Percentiles rank a stretch among this genome's conserved stretches.
These are phyloP conservation scores for Fregetta grallaria DNA, from an alignment of 2,113 vertebrate species.

Conservation along the genomic window DNA sequence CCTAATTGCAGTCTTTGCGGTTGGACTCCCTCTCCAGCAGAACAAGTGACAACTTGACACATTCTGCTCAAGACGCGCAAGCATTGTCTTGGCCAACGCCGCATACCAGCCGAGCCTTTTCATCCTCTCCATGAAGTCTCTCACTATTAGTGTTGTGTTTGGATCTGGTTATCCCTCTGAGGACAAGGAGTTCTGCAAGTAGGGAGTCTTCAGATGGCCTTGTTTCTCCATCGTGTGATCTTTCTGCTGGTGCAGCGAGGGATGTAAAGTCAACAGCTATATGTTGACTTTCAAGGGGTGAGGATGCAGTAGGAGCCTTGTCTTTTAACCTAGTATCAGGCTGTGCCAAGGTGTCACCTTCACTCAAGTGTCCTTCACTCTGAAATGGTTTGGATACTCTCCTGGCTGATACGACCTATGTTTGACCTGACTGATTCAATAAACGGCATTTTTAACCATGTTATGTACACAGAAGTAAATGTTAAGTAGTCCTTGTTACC, in stretches of 20 bases:
- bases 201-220: not conserved
- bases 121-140: not conserved
- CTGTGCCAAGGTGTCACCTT: not conserved
- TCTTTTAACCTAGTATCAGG: not conserved
- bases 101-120: not conserved
- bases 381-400: not conserved
- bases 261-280: not conserved
- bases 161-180: not conserved
- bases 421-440: slow-evolving; percentile 11
- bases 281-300: not conserved
- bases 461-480: not conserved
- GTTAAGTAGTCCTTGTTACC: not conserved
- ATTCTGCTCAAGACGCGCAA: not conserved
- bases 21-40: slow-evolving; percentile 24
- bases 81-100: not conserved
- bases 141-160: not conserved
- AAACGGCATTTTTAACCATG: not conserved
- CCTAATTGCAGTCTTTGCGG: slow-evolving; percentile 13
- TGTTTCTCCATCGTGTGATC: not conserved
- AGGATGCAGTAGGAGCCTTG: not conserved
- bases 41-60: slow-evolving; percentile 55
- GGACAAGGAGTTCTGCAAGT: not conserved
- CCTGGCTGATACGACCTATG: not conserved
- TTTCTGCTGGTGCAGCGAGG: fast-evolving
- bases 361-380: not conserved